These are phyloP conservation scores for Zootoca vivipara DNA, from an alignment of 2,113 vertebrate species.

Conservation along the genomic window DNA sequence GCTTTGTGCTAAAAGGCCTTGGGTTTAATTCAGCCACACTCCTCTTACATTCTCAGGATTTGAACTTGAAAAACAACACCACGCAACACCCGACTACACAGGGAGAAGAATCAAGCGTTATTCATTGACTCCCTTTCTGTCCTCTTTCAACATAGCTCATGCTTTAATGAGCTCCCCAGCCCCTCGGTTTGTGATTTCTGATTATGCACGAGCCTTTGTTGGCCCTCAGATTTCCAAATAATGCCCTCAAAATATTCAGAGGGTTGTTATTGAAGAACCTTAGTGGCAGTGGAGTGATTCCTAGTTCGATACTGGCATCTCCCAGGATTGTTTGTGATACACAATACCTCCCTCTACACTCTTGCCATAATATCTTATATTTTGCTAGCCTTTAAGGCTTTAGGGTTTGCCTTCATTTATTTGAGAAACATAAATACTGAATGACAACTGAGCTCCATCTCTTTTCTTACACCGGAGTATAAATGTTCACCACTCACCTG, in stretches of 20 bases:
- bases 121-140: not conserved
- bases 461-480: not conserved
- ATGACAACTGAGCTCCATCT: not conserved
- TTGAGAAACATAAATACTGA: conserved; percentile 26
- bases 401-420: not conserved
- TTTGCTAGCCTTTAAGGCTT: not conserved
- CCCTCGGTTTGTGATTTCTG: not conserved
- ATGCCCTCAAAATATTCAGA: not conserved
- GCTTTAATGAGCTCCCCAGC: not conserved
- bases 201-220: not conserved
- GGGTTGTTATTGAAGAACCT: not conserved
- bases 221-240: not conserved
- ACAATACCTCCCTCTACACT: not conserved
- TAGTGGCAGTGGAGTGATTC: not conserved
- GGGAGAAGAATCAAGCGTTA: not conserved
- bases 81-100: not conserved
- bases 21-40: no score
- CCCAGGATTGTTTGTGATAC: not conserved
- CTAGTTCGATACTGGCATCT: not conserved
- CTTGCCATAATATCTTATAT: not conserved
- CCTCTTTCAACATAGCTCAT: not conserved
- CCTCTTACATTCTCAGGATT: no score
- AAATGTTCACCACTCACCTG: conserved; percentile 7
- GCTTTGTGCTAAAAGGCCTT: not conserved
- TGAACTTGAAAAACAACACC: no score